Evolutionary conservation across 53 echinoderm and acorn worm species (phyloP).

Genomic region (Henricia sp.): DNA sequence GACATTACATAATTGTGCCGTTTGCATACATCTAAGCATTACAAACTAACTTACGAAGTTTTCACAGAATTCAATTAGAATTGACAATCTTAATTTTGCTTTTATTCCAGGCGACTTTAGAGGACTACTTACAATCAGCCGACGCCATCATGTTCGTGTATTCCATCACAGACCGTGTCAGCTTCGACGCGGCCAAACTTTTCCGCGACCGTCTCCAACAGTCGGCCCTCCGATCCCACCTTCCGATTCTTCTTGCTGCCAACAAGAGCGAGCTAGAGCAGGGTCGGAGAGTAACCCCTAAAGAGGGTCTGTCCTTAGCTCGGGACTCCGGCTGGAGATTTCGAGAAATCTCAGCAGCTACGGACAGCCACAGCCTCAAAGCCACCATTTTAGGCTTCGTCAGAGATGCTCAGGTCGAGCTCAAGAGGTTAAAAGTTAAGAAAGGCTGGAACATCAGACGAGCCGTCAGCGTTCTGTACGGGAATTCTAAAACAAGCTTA

Average conservation of each 20-base stretch:
- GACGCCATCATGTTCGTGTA: constrained; percentile 95
- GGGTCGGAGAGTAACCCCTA: constrained; percentile 81
- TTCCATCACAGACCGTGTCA: constrained; percentile 82
- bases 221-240: constrained; percentile 67
- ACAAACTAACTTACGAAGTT: no score
- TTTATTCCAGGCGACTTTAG: constrained; percentile 72
- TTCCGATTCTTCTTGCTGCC: constrained; percentile 84
- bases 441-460: constrained; percentile 77
- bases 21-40: no score
- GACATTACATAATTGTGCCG: no score
- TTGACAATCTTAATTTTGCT: background rate
- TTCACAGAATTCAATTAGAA: no score
- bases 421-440: constrained; percentile 69
- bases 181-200: constrained; percentile 78
- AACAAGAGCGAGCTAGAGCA: constrained; percentile 96
- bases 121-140: constrained; percentile 84
- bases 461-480: constrained; percentile 83
- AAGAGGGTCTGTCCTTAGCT: constrained; percentile 86
- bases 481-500: constrained; percentile 34
- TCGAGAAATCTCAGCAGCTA: constrained; percentile 91
- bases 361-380: constrained; percentile 82
- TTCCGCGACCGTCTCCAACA: constrained; percentile 69
- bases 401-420: constrained; percentile 74
- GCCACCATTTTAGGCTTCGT: constrained; percentile 86
- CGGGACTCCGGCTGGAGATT: constrained; percentile 86